Evolutionary conservation across 2,888 invertebrate species (phyloP).

Genomic region (Pycnomerus fuliginosus): DNA sequence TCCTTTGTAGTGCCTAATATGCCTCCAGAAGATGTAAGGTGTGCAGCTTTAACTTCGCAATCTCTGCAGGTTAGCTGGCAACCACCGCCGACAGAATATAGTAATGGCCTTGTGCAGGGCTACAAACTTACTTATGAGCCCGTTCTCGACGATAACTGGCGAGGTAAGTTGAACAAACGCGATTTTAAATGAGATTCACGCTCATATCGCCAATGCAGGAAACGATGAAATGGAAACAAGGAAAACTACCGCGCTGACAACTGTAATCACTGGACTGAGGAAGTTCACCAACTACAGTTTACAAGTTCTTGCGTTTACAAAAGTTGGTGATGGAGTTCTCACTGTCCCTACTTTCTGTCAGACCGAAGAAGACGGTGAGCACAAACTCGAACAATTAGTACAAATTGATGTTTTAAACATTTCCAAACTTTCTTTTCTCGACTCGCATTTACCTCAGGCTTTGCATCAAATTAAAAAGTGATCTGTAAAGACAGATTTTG

Average conservation of each 20-base stretch:
- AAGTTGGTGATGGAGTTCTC: conserved; percentile 73
- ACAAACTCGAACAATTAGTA: too few species aligned
- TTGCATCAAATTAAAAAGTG: too few species aligned
- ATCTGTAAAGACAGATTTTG: too few species aligned
- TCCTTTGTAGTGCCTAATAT: conserved; percentile 67
- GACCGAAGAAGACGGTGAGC: conserved; percentile 74
- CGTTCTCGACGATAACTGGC: conserved; percentile 60
- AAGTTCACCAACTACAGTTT: conserved; percentile 81
- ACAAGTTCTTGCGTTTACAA: conserved; percentile 75
- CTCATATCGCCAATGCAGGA: too few species aligned
- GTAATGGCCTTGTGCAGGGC: conserved; percentile 76
- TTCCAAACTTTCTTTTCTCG: too few species aligned
- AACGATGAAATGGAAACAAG: conserved; percentile 61
- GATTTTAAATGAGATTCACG: too few species aligned
- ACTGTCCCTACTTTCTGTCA: conserved; percentile 69
- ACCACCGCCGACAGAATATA: conserved; percentile 69
- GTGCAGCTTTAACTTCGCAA: conserved; percentile 72
- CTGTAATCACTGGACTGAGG: conserved; percentile 68
- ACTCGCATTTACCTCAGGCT: too few species aligned
- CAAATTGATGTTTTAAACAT: too few species aligned
- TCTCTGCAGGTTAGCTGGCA: conserved; percentile 80
- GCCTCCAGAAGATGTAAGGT: conserved; percentile 76
- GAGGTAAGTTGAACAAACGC: too few species aligned
- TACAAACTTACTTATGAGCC: conserved; percentile 71
- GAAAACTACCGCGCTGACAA: conserved; percentile 68